Percentiles rank a stretch among this genome's conserved stretches.
phyloP scores from a whole-genome alignment of 2,797 vertebrate species.

The Gouania willdenowi region DNA sequence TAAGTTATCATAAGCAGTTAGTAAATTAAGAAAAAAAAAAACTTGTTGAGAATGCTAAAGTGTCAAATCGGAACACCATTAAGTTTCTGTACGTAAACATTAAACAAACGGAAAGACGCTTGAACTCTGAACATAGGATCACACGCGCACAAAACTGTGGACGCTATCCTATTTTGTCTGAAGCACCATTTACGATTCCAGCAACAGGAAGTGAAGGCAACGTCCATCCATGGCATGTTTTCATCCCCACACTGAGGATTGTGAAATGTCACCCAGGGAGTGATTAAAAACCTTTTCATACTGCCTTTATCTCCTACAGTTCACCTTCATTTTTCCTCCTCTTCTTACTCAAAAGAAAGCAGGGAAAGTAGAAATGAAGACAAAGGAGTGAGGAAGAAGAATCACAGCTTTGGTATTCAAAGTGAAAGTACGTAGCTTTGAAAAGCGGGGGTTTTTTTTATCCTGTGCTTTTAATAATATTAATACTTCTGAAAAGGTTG shows the following conservation, averaged over 20 bases:
- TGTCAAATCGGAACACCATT: conserved; percentile 15
- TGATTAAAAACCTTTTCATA: conserved; percentile 7
- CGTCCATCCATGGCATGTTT: conserved; percentile 25
- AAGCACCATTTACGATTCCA: conserved; percentile 63
- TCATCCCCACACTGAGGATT: conserved; percentile 24
- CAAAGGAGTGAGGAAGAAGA: conserved; percentile 36
- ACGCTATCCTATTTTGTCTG: conserved; percentile 41
- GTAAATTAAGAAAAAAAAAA: conserved; percentile 10
- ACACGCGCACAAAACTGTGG: conserved; percentile 18
- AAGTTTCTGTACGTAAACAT: conserved; percentile 43
- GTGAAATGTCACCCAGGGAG: conserved; percentile 15
- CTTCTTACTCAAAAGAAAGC: background rate
- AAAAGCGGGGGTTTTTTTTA: no score
- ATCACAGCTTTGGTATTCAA: conserved; percentile 66
- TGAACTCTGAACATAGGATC: conserved; percentile 9
- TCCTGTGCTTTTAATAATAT: no score
- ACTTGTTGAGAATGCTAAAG: conserved; percentile 12
- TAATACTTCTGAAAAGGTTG: conserved; percentile 31
- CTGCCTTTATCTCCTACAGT: conserved; percentile 7
- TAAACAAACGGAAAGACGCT: conserved; percentile 23
- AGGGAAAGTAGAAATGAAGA: conserved; percentile 19
- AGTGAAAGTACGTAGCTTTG: conserved; percentile 13
- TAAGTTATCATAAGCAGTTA: conserved; percentile 17
- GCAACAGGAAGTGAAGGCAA: conserved; percentile 54
- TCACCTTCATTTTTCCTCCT: conserved; percentile 7